A percentile compares a stretch with the other conserved stretches of the same genome.
phyloP scores from a whole-genome alignment of 2,113 vertebrate species.

The Hyperopisus bebe region DNA sequence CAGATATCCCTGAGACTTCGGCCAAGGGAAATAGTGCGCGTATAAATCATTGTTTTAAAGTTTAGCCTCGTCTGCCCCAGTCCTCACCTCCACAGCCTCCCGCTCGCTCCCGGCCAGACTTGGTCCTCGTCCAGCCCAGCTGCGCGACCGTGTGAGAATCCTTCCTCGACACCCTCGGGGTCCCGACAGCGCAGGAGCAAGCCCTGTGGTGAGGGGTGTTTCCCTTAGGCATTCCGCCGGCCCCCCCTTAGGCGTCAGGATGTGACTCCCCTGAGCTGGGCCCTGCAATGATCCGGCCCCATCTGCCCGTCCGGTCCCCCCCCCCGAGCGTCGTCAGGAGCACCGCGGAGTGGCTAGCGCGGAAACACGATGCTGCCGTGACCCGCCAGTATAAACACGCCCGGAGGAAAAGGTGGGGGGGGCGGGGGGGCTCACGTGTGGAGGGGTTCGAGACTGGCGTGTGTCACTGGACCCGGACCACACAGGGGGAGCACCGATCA shows the following conservation, averaged over 20 bases:
- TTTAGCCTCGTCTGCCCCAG: conserved; percentile 37
- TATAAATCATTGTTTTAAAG: conserved; percentile 37
- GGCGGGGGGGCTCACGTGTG: neutral
- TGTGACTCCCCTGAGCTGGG: neutral
- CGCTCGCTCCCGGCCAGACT: conserved; percentile 22
- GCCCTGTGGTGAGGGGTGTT: neutral
- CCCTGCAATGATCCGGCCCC: neutral
- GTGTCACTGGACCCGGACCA: neutral
- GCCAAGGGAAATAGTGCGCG: conserved; percentile 31
- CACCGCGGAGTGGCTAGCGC: neutral
- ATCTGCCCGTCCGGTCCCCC: neutral
- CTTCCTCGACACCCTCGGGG: neutral
- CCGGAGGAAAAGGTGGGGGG: neutral
- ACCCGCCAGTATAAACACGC: neutral
- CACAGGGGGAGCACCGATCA: neutral
- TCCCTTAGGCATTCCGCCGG: neutral
- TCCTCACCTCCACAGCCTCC: conserved; percentile 17
- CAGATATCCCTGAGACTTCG: conserved; percentile 30
- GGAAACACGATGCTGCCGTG: neutral
- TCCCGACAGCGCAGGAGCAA: neutral
- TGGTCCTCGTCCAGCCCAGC: neutral
- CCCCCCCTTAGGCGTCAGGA: neutral
- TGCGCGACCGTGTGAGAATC: neutral
- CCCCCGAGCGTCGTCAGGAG: neutral
- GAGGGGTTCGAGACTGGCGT: neutral